phyloP scores from a whole-genome alignment of 2,113 vertebrate genomes.

The Sciurus niger region DNA sequence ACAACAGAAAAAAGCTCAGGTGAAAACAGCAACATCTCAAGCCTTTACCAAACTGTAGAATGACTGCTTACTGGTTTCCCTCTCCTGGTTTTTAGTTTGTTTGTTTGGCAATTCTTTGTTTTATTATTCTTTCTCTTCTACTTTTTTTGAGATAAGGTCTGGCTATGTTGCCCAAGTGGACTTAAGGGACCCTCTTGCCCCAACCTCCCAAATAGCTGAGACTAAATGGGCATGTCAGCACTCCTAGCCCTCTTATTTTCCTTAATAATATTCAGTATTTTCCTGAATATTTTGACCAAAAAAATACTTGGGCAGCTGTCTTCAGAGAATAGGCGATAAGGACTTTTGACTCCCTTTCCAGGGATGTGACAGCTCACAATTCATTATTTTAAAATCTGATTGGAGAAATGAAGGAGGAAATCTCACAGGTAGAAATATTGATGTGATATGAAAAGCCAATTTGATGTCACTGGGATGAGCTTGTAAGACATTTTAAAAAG shows the following conservation, averaged over 20 bases:
- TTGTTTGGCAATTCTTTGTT: not conserved
- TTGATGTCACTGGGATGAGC: not conserved
- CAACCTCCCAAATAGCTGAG: not conserved
- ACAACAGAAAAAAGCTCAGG: not conserved
- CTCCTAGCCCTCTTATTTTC: not conserved
- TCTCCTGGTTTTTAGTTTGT: not conserved
- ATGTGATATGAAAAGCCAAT: slow-evolving; percentile 16
- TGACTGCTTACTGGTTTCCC: not conserved
- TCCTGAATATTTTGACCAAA: slow-evolving; percentile 25
- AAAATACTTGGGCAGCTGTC: slow-evolving; percentile 12
- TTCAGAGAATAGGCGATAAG: not conserved
- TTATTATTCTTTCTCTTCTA: not conserved
- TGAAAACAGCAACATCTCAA: not conserved
- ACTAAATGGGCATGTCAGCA: not conserved
- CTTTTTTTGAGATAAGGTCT: not conserved
- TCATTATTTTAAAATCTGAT: not conserved
- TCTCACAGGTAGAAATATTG: slow-evolving; percentile 22
- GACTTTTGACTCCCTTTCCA: not conserved
- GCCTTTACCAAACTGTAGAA: not conserved
- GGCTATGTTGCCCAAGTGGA: not conserved
- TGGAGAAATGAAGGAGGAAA: slow-evolving; percentile 17
- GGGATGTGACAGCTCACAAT: slow-evolving; percentile 28
- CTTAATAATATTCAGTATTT: slow-evolving; percentile 33
- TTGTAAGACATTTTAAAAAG: not conserved
- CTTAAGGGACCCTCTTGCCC: not conserved